These are phyloP conservation scores for Chelon labrosus DNA, from an alignment of 2,797 vertebrate species.

Conservation along the genomic window DNA sequence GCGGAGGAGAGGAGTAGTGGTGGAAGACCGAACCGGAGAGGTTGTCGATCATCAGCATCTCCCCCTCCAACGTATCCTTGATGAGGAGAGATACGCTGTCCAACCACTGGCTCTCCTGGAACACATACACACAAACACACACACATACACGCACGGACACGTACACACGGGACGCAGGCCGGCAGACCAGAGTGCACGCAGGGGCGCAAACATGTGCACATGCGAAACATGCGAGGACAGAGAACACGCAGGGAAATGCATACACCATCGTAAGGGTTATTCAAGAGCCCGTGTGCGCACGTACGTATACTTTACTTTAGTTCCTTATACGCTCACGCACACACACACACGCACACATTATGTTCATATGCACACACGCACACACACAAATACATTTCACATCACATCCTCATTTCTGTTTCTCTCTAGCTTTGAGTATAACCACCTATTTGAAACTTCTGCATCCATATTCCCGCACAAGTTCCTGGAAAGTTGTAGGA, in stretches of 20 bases:
- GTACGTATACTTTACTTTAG: conserved; percentile 53
- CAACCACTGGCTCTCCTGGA: conserved; percentile 99
- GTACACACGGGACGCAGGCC: conserved; percentile 77
- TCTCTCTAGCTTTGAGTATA: neutral
- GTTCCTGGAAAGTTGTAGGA: no score
- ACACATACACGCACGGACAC: conserved; percentile 21
- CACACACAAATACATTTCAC: conserved; percentile 20
- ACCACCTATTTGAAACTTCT: no score
- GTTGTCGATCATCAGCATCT: conserved; percentile 99
- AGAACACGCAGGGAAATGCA: conserved; percentile 83
- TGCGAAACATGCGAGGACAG: conserved; percentile 82
- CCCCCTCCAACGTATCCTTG: conserved; percentile 98
- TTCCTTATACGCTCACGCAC: conserved; percentile 35
- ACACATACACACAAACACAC: conserved; percentile 71
- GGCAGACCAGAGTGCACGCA: conserved; percentile 79
- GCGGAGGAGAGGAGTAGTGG: conserved; percentile 95
- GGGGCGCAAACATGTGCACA: conserved; percentile 77
- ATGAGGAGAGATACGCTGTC: conserved; percentile 99
- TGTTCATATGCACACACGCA: conserved; percentile 27
- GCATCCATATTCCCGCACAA: no score
- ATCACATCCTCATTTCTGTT: neutral
- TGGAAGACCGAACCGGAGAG: conserved; percentile 99
- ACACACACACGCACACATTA: conserved; percentile 36
- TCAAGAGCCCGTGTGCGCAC: conserved; percentile 38
- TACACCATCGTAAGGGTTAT: conserved; percentile 70